These are phyloP conservation scores for Ceryle rudis DNA, from an alignment of 2,797 vertebrate species.

Conservation along the genomic window DNA sequence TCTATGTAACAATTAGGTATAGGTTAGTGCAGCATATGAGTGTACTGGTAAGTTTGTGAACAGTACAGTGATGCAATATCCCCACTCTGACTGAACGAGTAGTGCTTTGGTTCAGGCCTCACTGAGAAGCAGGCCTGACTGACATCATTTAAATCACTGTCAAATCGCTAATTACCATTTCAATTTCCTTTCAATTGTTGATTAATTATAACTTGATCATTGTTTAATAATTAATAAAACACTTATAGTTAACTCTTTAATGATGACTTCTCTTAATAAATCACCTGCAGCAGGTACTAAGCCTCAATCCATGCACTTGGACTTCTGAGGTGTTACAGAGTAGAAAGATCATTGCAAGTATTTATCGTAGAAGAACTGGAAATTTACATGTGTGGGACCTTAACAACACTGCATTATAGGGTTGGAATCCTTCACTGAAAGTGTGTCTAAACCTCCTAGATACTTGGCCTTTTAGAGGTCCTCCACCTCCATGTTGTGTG, in stretches of 20 bases:
- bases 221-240: neutral
- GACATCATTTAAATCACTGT: neutral
- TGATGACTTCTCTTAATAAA: neutral
- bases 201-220: neutral
- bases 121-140: fast-evolving
- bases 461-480: neutral
- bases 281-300: neutral
- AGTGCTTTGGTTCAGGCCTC: neutral
- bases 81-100: neutral
- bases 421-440: neutral
- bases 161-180: neutral
- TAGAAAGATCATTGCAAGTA: neutral
- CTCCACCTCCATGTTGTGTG: neutral
- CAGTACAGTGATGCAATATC: neutral
- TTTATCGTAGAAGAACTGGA: neutral
- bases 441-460: neutral
- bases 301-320: neutral
- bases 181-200: neutral
- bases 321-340: neutral
- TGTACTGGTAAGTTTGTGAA: neutral
- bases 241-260: neutral
- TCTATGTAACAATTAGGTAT: neutral
- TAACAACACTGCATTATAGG: neutral
- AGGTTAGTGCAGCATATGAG: neutral
- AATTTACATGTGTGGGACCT: neutral